Base-by-base conservation (phyloP, 2,113 vertebrate species). In the Pelecanoides urinatrix region DNA sequence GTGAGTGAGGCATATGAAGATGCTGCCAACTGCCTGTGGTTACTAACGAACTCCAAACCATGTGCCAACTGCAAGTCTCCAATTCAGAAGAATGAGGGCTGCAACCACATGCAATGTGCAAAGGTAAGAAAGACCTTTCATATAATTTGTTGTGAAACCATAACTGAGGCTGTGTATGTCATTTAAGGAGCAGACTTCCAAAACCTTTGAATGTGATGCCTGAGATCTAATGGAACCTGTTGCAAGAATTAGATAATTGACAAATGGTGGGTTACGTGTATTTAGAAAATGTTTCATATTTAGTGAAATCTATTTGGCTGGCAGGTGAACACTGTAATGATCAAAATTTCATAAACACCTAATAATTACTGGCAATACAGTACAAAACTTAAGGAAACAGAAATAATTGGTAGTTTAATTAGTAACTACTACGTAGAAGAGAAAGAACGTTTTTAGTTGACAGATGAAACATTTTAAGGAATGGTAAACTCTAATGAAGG, bases 51-150 rank as follows among this genome's bases (percentile, higher is more conserved):
- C 98, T 99, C 99, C 90, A 99, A 99, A 96, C 97, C 99, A 14
- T 99, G 99, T 52, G 99, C 99, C 97, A 99, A 99, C 95, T 99
- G 99, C 98, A 99, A 99, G 97, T 99, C 99, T 88, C 99, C 99
- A 4, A 99, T 99, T 96, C 99, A 99, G 98, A 99, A 99, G 98
- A 99, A 99, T 3, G 99, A 99, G 94, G 99, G 99, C 91, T 99
- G 99, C 97, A 99, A 99, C 97, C 99, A 99, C 97, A 99, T 99
- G 99, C 99, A 99, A 82, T 99, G 99, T 98, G 99, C 99, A 82
- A 99, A 99, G 99, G 99, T 99, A 96, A 98, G 97, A 92, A 67
- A n/a, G 67, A 34, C 36, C 30, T 13, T 8, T 42, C 6, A 0
- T 50, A 11, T 7, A 15, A 26, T 73, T 27, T 50, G 59, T 40